Evolutionary conservation across 2,113 vertebrate species (phyloP).

Genomic region (Scomber scombrus): DNA sequence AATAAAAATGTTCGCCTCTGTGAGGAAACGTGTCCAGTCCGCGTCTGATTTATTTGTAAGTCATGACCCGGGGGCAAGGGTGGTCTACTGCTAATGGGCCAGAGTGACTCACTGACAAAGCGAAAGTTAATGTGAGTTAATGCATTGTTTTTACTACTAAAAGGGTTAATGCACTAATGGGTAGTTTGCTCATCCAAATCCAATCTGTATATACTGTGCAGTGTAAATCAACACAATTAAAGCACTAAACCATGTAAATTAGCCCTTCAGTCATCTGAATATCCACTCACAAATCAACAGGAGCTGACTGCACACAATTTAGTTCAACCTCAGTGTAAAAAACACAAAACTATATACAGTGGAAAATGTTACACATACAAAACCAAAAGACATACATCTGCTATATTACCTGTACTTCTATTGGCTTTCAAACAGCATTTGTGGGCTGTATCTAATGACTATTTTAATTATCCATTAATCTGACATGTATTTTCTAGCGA

Average conservation of each 20-base stretch:
- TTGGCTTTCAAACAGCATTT: background rate
- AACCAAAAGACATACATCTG: background rate
- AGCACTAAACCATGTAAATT: conserved; percentile 30
- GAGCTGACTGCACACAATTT: background rate
- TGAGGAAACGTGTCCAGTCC: conserved; percentile 20
- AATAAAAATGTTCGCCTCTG: conserved; percentile 38
- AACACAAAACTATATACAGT: no score
- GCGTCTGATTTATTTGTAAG: conserved; percentile 16
- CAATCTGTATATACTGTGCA: background rate
- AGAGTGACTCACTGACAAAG: conserved; percentile 33
- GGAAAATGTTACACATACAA: background rate
- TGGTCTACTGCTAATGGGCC: conserved; percentile 33
- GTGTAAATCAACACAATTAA: conserved; percentile 27
- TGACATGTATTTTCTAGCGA: no score
- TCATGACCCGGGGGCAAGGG: conserved; percentile 1
- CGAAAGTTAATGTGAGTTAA: conserved; percentile 41
- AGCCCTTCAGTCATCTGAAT: conserved; percentile 7
- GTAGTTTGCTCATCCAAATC: conserved; percentile 8
- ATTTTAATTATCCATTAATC: no score
- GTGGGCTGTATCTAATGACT: no score
- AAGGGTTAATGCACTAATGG: conserved; percentile 58
- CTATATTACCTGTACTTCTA: background rate
- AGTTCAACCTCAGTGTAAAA: background rate
- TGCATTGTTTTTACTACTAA: conserved; percentile 33
- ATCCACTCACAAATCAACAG: background rate